A percentile compares a stretch with the other conserved stretches of the same genome.
Evolutionary conservation across 1,140 invertebrate genomes (phyloP).

Genomic region (Frieseomelitta varia): DNA sequence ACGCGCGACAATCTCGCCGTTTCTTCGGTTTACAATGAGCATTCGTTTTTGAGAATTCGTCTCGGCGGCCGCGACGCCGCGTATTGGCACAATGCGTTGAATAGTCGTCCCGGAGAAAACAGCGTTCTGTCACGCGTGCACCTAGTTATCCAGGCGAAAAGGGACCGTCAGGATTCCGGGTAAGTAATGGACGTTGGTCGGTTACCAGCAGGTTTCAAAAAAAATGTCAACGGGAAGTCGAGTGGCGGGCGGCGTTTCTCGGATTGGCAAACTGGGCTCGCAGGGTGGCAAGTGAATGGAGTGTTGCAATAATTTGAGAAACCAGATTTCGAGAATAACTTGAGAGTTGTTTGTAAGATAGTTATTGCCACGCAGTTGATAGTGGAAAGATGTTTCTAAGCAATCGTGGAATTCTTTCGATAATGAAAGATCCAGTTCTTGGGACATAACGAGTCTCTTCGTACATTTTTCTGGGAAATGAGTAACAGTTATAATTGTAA

Average conservation of each 20-base stretch:
- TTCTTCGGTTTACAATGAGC: conserved; percentile 13
- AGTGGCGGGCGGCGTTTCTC: neutral
- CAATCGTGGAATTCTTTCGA: neutral
- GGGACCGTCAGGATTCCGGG: too few species aligned
- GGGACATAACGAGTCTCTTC: too few species aligned
- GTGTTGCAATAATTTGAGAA: neutral
- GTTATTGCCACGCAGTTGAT: neutral
- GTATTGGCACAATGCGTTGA: neutral
- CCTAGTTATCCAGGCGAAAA: conserved; percentile 20
- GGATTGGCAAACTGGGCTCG: neutral
- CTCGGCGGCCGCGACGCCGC: neutral
- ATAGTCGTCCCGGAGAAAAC: neutral
- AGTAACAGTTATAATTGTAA: too few species aligned
- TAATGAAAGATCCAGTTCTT: too few species aligned
- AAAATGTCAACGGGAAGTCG: conserved; percentile 22
- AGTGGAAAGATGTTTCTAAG: neutral
- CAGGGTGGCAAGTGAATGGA: neutral
- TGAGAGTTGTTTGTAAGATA: neutral
- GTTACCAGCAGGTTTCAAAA: neutral
- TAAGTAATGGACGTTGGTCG: neutral
- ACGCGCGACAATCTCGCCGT: conserved; percentile 10
- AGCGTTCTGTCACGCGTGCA: conserved; percentile 34
- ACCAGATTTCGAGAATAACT: neutral
- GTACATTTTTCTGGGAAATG: too few species aligned
- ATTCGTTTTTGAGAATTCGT: conserved; percentile 43